Conservation (phyloP, 2,113 vertebrate species). For the Rhabdornis inornatus region DNA sequence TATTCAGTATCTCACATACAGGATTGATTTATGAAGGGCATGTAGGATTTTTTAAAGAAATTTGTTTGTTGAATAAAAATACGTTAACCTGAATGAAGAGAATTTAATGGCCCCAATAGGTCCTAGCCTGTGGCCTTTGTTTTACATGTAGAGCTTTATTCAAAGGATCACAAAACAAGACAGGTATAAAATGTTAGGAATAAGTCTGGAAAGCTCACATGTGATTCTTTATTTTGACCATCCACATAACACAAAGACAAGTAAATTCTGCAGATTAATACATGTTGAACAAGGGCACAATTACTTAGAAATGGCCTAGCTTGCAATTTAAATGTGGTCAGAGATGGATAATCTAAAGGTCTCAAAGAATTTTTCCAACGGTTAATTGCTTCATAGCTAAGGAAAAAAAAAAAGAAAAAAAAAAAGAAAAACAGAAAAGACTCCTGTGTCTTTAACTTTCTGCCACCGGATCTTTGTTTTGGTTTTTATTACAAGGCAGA, state of each 20-base stretch:
- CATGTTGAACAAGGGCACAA: neutral
- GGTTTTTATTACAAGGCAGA: neutral
- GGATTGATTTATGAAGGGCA: neutral
- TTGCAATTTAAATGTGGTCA: neutral
- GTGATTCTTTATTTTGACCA: neutral
- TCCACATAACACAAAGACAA: neutral
- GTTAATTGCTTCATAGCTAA: neutral
- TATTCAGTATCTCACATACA: neutral
- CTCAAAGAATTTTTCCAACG: neutral
- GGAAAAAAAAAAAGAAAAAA: too few relatives aligned
- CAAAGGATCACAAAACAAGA: neutral
- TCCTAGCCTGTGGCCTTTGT: neutral
- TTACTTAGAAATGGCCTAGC: neutral
- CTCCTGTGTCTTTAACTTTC: neutral
- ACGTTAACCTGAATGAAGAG: neutral
- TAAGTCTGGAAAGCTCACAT: neutral
- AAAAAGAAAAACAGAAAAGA: neutral
- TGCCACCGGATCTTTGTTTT: neutral
- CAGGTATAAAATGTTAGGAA: neutral
- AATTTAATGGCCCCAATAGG: neutral
- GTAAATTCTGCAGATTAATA: neutral
- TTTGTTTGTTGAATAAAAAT: neutral
- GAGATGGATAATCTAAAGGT: neutral
- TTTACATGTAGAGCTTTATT: neutral
- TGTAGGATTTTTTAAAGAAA: neutral